Evolutionary conservation across 2,888 invertebrate genomes (phyloP).

Genomic region (Lottia gigantea): DNA sequence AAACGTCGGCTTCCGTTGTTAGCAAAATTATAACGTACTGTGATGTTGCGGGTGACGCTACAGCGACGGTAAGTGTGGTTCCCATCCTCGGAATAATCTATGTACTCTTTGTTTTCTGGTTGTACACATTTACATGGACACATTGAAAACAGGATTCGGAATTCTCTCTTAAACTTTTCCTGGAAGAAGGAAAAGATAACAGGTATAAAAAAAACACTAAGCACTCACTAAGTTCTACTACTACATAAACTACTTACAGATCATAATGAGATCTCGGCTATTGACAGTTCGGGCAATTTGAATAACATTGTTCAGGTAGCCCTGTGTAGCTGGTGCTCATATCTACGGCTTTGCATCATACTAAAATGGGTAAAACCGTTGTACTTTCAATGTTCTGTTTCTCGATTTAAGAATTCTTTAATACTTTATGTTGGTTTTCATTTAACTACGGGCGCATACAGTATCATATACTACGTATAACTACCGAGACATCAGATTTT

Average conservation of each 20-base stretch:
- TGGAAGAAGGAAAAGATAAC: conserved; percentile 22
- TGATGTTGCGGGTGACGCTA: conserved; percentile 18
- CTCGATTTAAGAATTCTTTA: no score
- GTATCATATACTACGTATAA: no score
- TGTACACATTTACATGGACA: conserved; percentile 26
- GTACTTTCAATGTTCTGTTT: no score
- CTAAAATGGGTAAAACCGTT: no score
- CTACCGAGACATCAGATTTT: no score
- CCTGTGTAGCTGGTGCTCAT: no score
- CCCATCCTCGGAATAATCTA: conserved; percentile 20
- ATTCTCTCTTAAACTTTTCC: conserved; percentile 49
- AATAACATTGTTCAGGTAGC: no score
- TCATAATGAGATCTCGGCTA: no score
- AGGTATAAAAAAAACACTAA: neutral
- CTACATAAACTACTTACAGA: neutral
- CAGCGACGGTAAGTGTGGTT: conserved; percentile 16
- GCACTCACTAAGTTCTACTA: neutral
- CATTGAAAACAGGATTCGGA: conserved; percentile 34
- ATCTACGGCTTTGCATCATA: no score
- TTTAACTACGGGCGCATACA: no score
- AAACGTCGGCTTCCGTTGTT: conserved; percentile 16
- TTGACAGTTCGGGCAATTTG: no score
- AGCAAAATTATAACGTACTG: conserved; percentile 19
- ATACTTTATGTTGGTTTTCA: no score
- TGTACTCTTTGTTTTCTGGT: conserved; percentile 12